Percentiles rank a stretch among this genome's conserved stretches.
These are phyloP conservation scores for Ara ararauna DNA, from an alignment of 2,797 vertebrate species.

Conservation along the genomic window DNA sequence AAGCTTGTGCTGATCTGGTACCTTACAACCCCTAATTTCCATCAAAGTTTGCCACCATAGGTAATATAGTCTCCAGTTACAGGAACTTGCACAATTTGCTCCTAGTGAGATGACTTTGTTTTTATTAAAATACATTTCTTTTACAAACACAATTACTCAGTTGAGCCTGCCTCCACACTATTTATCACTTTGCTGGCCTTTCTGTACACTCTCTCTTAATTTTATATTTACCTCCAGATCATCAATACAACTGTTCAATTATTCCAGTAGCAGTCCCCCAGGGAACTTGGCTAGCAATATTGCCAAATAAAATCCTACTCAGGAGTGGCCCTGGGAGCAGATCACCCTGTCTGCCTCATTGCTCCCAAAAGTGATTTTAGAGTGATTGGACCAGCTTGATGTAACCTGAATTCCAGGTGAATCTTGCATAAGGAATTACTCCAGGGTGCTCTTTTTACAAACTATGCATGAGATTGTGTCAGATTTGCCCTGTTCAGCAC, in stretches of 20 bases:
- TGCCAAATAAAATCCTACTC: neutral
- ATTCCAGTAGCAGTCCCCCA: neutral
- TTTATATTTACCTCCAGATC: neutral
- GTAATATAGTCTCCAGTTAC: neutral
- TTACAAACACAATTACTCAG: neutral
- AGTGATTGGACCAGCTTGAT: neutral
- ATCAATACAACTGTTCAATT: neutral
- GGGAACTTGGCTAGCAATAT: neutral
- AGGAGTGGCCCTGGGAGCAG: neutral
- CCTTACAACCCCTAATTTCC: neutral
- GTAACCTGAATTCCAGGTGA: neutral
- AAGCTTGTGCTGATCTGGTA: neutral
- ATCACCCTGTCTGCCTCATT: neutral
- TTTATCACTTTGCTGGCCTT: neutral
- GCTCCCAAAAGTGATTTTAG: neutral
- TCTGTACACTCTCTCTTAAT: neutral
- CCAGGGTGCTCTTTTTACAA: neutral
- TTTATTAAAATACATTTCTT: conserved; percentile 7
- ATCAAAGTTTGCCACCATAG: neutral
- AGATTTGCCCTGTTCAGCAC: neutral
- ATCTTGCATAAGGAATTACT: neutral
- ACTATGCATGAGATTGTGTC: neutral
- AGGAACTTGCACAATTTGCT: neutral
- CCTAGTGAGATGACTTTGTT: neutral
- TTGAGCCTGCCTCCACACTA: neutral